These are phyloP conservation scores for Diadumene lineata DNA, from an alignment of 92 coral and sea anemone genomes.

Conservation along the genomic window DNA sequence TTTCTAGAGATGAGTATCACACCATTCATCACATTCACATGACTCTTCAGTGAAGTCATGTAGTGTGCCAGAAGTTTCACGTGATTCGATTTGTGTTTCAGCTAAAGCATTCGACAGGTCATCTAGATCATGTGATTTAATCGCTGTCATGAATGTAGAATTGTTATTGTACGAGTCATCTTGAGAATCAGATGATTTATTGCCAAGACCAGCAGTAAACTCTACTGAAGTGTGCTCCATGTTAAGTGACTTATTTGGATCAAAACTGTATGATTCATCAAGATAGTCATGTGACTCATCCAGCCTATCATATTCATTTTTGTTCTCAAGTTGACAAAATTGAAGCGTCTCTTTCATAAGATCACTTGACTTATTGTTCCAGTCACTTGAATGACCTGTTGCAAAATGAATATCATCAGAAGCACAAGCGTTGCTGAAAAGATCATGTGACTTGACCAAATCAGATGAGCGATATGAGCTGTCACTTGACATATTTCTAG, in stretches of 20 bases:
- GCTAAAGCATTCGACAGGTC: not conserved
- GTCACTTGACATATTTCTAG: not conserved
- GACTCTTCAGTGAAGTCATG: not conserved
- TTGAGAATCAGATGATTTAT: not conserved
- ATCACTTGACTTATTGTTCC: not conserved
- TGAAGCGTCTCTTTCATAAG: not conserved
- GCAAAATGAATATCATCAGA: not conserved
- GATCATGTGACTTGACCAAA: not conserved
- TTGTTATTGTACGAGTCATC: not conserved
- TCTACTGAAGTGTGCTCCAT: not conserved
- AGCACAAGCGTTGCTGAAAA: not conserved
- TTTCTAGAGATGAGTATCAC: slow-evolving; percentile 61
- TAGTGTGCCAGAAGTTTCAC: not conserved
- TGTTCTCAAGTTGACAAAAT: not conserved
- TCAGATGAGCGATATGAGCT: not conserved
- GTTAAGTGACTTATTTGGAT: not conserved
- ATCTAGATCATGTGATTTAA: not conserved
- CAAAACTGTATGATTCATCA: not conserved
- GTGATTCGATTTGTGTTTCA: not conserved
- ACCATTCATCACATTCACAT: slow-evolving; percentile 56
- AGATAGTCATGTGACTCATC: not conserved
- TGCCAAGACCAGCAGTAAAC: too few species aligned
- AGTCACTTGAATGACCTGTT: not conserved
- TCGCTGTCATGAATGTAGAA: too few species aligned
- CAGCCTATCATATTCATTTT: not conserved